Evolutionary conservation across 2,113 vertebrate genomes (phyloP).

Genomic region (Ibidorhyncha struthersii): DNA sequence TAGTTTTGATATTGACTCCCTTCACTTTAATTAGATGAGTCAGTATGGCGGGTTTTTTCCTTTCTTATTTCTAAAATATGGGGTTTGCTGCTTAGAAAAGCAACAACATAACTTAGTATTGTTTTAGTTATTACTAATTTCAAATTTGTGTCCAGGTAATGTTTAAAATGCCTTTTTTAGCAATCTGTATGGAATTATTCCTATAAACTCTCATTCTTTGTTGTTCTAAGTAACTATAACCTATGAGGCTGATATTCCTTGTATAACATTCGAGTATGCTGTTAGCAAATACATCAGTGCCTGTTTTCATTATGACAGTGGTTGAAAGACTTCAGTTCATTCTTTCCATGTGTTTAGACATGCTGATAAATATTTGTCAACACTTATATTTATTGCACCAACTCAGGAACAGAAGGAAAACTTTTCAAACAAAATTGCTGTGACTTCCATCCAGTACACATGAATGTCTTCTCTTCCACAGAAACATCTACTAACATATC

Average conservation of each 20-base stretch:
- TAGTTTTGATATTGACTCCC: neutral
- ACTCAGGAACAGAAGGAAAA: constrained; percentile 8
- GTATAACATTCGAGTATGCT: neutral
- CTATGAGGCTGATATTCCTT: neutral
- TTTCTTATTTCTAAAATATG: neutral
- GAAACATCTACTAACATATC: constrained; percentile 18
- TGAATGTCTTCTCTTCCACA: neutral
- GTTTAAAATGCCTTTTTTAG: neutral
- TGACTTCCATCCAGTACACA: neutral
- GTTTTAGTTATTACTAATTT: neutral
- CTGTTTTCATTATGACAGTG: neutral
- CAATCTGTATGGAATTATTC: neutral
- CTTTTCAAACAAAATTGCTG: constrained; percentile 5
- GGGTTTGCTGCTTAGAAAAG: neutral
- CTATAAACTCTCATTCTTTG: neutral
- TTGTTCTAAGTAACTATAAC: neutral
- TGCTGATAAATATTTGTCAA: neutral
- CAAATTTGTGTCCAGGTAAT: neutral
- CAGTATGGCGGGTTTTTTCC: fast-evolving
- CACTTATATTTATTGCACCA: neutral
- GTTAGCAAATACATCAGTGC: neutral
- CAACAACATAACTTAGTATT: neutral
- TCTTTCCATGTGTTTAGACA: neutral
- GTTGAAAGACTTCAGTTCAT: neutral
- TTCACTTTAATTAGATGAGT: neutral